Base-by-base conservation (phyloP, 2,888 invertebrate species). In the Caenorhabditis sp. region DNA sequence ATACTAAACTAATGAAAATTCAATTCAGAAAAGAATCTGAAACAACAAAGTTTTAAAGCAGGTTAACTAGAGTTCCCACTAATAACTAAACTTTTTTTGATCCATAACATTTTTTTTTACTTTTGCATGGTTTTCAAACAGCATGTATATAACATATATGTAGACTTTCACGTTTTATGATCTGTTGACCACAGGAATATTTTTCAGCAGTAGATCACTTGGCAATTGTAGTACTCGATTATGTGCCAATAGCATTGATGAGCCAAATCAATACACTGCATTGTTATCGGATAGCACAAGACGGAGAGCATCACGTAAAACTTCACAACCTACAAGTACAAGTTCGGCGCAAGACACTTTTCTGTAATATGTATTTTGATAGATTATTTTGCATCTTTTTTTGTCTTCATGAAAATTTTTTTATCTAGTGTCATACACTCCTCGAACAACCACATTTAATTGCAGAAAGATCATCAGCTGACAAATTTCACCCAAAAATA, bases 291-390 rank as follows among this genome's bases (percentile, higher is more conserved):
- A 85, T 54, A 81, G 80, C 64, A 73, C 83, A 26, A 67, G 83
- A 25, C 65, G 83, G 52, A 65, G 83, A 52, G 77, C 80, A 31
- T 79, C 81, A 5, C 75, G 84, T 23, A 85, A 83, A 63, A 80
- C 77, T 50, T 82, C 83, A 1, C 84, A 82, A n/a, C 82, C 83
- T 36, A 83, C 82, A 12, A 84, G 84, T 65, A 82, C 84, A 27
- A 85, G 81, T 67, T 83, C 81, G n/a, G 86, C 86, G 50, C 85
- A 86, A 63, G 86, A 86, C 68, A 86, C 86, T 5, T 86, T 85
- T 61, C 62, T 85, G 21, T 85, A 62, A 78, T 17, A 14, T 53
- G 49, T 50, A 59, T 43, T 63, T 43, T 14, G 31, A 10, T n/a
- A n/a, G n/a, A 10, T 43, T 17, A 43, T 17, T 43, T 17, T 43